Base-by-base conservation (phyloP, 2,113 vertebrate species). In the Tor tambroides region DNA sequence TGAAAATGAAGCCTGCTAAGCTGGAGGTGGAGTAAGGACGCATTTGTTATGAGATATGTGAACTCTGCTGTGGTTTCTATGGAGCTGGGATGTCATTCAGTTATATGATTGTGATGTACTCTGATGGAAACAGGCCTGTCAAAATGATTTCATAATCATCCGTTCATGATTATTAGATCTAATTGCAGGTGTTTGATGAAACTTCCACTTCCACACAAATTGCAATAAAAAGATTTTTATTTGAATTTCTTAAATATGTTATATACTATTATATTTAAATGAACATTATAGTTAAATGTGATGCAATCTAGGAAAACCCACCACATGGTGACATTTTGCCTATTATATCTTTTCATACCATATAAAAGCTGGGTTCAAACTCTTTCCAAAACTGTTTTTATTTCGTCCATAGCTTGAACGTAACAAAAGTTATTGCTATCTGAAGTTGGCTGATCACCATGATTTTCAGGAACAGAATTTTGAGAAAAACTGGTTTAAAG, bases 1-100 rank as follows among this genome's bases (percentile, higher is more conserved):
- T 88, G 61, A 91, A 87, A 87, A 87, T 63, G 87, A 85, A 88
- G 90, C 72, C 43, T 23, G 38, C 75, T 63, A 41, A 74, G 28
- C 67, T n/a, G 1, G 78, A 63, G 56, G 26, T 85, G 80, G 5
- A 84, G 43, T n/a, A 32, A 80, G 54, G 72, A 30, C 51, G 46
- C 23, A 63, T 49, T 72, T 23, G n/a, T 82, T 77, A 83, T 89
- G 63, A 83, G 6, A 86, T 89, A 85, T 84, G 17, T 85, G 82
- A 89, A 85, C 26, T 78, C 38, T 46, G 28, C 28, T 56, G 77
- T 35, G 26, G 38, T 6, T 75, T 19, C 43, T 43, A n/a, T 43
- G 4, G 38, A 21, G 72, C 38, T n/a, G 38, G 23, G 72, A 75
- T 41, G 23, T 46, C 38, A 76, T 26, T 19, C 65, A 19, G 30